Evolutionary conservation across 1,140 invertebrate genomes (phyloP), one percentile per base, ranked within the genome.

Genomic region (Pectinophora gossypiella): DNA sequence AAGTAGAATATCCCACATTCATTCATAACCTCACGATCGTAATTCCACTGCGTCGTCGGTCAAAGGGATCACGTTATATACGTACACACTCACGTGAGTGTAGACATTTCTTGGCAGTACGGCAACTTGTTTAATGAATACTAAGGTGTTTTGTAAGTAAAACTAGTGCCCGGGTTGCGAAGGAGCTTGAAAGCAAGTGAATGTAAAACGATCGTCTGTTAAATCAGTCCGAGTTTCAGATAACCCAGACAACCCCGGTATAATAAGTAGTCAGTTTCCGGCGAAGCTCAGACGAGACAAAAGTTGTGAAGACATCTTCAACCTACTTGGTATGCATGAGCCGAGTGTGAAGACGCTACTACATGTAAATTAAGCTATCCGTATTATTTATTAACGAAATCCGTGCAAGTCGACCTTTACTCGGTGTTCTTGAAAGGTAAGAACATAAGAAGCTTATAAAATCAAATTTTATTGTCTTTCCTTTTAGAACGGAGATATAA

Each of bases 241-340:
- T 77, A 81, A 67, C 27, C 57, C 60, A 71, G 61, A 82, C 78
- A 79, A 82, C 75, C 68, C 21, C 23, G 42, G 69, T 57, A 64
- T 32, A 32, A 32, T 72, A 76, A 58, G 57, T 43, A 61, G 53
- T 46, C 68, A 59, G 75, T 74, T 76, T 81, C 77, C 76, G 80
- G 68, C 64, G 78, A 67, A 55, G 67, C 68, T 59, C 65, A 73
- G 69, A 76, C 72, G 70, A 72, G 70, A 75, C 75, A 65, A 66
- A 71, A 70, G 68, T 64, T 54, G 60, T 56, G 67, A 69, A 60
- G 66, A 64, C 62, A 70, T 66, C 63, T 68, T 57, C 50, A 48
- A 46, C 38, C 64, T 71, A 42, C 59, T 79, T 71, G 70, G 72
- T 75, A 79, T 79, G 69, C 73, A 64, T 63, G 49, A 68, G 64